phyloP scores from a whole-genome alignment of 2,113 vertebrate genomes.

The Xenopus tropicalis region UCB_Xtro_10.0 CM004448.2:67067501-67068000 shows the following conservation, averaged over 20 bases:
- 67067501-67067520: too few species aligned
- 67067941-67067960: conserved; percentile 4
- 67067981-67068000: neutral
- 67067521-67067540: too few species aligned
- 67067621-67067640: too few species aligned
- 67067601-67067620: too few species aligned
- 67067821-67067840: conserved; percentile 4
- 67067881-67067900: neutral
- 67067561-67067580: too few species aligned
- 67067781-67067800: conserved; percentile 18
- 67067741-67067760: conserved; percentile 20
- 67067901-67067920: conserved; percentile 18
- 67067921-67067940: conserved; percentile 15
- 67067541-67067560: too few species aligned
- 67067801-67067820: conserved; percentile 20
- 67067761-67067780: conserved; percentile 10
- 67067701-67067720: conserved; percentile 12
- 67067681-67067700: conserved; percentile 4
- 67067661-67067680: too few species aligned
- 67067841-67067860: conserved; percentile 2
- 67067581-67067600: too few species aligned
- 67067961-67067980: neutral
- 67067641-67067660: too few species aligned
- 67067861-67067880: conserved; percentile 11
- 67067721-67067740: neutral